These are phyloP conservation scores for Acromyrmex charruanus DNA, from an alignment of 1,140 invertebrate species.

Conservation along the genomic window DNA sequence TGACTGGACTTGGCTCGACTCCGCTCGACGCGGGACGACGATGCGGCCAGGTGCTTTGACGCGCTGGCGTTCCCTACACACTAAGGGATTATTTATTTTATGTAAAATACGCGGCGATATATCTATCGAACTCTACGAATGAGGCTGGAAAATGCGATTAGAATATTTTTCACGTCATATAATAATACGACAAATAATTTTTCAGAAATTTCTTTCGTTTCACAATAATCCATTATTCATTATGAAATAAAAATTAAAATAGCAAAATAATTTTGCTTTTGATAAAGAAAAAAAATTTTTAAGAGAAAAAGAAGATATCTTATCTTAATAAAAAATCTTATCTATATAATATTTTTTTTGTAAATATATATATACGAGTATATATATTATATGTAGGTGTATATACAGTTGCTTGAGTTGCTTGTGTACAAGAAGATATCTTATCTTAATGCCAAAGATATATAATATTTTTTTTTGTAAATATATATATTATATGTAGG, in stretches of 20 bases:
- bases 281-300: background rate
- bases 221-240: background rate
- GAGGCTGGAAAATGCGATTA: constrained; percentile 40
- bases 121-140: constrained; percentile 62
- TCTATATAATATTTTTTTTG: too few species aligned
- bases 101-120: constrained; percentile 61
- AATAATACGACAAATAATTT: constrained; percentile 9
- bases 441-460: too few species aligned
- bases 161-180: constrained; percentile 8
- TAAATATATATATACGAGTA: too few species aligned
- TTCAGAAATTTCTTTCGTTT: constrained; percentile 30
- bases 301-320: too few species aligned
- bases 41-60: constrained; percentile 72
- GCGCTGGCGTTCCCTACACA: too few species aligned
- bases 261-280: background rate
- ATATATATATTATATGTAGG: too few species aligned
- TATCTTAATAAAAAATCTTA: too few species aligned
- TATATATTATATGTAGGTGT: too few species aligned
- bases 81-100: constrained; percentile 76
- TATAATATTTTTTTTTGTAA: too few species aligned
- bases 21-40: constrained; percentile 65
- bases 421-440: too few species aligned
- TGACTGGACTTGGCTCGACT: constrained; percentile 6
- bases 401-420: too few species aligned
- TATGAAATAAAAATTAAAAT: background rate